Conservation (phyloP, 1,140 invertebrate genomes). For the Hylyphantes graminicola region DNA sequence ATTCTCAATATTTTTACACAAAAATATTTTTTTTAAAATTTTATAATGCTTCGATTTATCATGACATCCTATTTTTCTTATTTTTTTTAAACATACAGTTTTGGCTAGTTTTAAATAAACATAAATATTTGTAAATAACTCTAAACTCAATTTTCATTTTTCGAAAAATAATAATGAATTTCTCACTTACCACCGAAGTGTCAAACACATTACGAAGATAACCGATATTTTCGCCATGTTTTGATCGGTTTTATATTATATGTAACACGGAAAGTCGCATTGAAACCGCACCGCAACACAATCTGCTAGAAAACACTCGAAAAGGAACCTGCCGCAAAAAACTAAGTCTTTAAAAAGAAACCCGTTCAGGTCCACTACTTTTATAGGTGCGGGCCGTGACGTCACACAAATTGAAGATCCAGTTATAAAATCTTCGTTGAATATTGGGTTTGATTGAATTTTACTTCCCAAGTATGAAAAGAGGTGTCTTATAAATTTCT, state of each 20-base stretch:
- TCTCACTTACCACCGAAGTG: constrained; percentile 33
- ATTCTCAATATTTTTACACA: neutral
- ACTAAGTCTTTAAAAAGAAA: constrained; percentile 42
- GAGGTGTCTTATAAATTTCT: too few species aligned
- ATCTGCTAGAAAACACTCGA: constrained; percentile 1
- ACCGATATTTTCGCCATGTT: constrained; percentile 22
- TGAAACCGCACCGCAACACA: neutral
- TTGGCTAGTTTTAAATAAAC: neutral
- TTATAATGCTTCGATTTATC: neutral
- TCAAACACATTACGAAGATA: constrained; percentile 19
- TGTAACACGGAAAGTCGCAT: neutral
- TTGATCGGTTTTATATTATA: neutral
- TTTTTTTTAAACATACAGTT: neutral
- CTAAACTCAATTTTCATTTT: neutral
- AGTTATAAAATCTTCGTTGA: too few species aligned
- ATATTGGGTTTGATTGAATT: too few species aligned
- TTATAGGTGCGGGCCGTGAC: constrained; percentile 52
- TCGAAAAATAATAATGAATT: neutral
- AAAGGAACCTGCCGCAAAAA: constrained; percentile 41
- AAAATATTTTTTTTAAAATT: neutral
- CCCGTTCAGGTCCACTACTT: constrained; percentile 52
- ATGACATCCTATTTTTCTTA: neutral
- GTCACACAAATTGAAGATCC: constrained; percentile 17
- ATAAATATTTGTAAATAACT: neutral
- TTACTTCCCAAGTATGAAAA: too few species aligned